phyloP scores from a whole-genome alignment of 2,113 vertebrate genomes.

The Aplodontia rufa region DNA sequence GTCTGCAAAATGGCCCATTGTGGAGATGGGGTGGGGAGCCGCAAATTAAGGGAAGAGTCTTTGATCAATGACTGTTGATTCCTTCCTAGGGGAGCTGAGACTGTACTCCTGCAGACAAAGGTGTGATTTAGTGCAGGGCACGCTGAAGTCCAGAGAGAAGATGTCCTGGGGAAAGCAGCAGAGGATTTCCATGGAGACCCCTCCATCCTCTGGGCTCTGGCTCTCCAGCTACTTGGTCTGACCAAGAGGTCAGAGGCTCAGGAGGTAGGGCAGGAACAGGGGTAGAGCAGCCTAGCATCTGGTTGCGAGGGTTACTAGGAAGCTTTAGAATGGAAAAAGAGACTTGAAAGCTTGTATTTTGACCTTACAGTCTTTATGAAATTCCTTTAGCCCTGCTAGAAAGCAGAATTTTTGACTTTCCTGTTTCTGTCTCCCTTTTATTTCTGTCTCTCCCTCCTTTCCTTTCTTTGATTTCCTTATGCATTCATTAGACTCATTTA shows the following conservation, averaged over 20 bases:
- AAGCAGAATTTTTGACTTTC: neutral
- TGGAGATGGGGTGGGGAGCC: slow-evolving; percentile 26
- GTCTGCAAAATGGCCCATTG: slow-evolving; percentile 80
- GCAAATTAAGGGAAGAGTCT: slow-evolving; percentile 68
- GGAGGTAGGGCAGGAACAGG: neutral
- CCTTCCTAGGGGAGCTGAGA: slow-evolving; percentile 33
- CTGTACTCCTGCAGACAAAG: slow-evolving; percentile 35
- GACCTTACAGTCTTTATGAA: neutral
- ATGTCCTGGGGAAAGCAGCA: neutral
- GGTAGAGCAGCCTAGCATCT: neutral
- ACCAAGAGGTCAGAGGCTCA: neutral
- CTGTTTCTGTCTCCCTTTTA: neutral
- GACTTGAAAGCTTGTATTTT: neutral
- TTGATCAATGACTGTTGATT: slow-evolving; percentile 75
- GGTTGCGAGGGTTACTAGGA: neutral
- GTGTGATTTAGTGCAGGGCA: neutral
- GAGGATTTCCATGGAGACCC: neutral
- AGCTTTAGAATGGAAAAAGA: neutral
- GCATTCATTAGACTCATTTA: neutral
- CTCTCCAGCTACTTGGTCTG: neutral
- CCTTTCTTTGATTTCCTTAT: neutral
- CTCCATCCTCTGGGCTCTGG: neutral
- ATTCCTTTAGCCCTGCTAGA: neutral
- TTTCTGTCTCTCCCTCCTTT: neutral
- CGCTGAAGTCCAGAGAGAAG: neutral